Percentiles rank a stretch among this genome's conserved stretches.
Evolutionary conservation across 2,113 vertebrate genomes (phyloP).

Genomic region (Pluvianellus socialis): DNA sequence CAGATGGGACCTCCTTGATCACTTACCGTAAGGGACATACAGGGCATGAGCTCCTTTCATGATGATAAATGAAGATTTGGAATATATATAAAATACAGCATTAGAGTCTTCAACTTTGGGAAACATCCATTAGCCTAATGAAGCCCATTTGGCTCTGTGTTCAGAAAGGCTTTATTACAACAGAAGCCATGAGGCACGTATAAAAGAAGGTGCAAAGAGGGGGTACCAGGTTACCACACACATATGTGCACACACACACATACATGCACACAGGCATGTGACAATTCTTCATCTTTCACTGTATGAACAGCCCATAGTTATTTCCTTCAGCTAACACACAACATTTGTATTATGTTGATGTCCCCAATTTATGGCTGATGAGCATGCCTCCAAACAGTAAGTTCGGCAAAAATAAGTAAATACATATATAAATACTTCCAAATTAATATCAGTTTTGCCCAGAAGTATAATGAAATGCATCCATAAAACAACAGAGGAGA

Average conservation of each 20-base stretch:
- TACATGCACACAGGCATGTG: neutral
- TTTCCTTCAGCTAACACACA: neutral
- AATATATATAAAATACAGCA: neutral
- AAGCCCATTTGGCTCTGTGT: neutral
- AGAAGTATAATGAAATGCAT: neutral
- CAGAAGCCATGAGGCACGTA: neutral
- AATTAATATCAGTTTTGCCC: neutral
- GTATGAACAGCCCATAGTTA: neutral
- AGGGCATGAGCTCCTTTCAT: neutral
- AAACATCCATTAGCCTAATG: neutral
- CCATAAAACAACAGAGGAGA: neutral
- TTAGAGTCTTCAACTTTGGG: neutral
- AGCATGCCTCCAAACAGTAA: neutral
- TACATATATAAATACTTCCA: neutral
- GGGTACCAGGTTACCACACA: neutral
- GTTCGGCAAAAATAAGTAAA: neutral
- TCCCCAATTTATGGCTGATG: neutral
- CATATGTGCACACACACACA: fast-evolving
- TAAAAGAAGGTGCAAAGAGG: neutral
- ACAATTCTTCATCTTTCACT: neutral
- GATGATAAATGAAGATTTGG: neutral
- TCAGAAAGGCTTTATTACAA: neutral
- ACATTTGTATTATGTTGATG: neutral
- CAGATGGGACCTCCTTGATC: neutral
- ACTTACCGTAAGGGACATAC: neutral